These are phyloP conservation scores for Palythoa grandis DNA, from an alignment of 92 coral and sea anemone species.

Conservation along the genomic window DNA sequence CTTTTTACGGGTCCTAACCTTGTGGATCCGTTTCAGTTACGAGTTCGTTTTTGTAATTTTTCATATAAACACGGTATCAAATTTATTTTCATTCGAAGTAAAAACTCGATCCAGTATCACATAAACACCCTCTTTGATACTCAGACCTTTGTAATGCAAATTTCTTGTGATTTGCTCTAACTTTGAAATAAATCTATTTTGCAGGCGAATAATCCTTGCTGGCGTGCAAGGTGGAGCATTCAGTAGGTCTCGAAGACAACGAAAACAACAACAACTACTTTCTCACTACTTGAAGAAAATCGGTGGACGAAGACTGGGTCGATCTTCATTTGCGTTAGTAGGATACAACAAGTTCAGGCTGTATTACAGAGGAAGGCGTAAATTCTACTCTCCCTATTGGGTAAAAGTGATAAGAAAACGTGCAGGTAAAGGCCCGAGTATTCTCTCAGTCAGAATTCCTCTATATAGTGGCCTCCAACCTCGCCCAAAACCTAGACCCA, in stretches of 20 bases:
- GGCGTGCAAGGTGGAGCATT: constrained; percentile 17
- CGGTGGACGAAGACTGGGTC: constrained; percentile 7
- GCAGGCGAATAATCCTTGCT: constrained; percentile 17
- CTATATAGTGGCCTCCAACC: constrained; percentile 7
- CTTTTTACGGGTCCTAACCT: no score
- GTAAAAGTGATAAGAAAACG: background rate
- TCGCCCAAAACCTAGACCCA: background rate
- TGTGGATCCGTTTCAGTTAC: no score
- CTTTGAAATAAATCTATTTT: background rate
- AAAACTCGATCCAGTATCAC: no score
- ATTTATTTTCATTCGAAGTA: no score
- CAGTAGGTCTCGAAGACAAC: background rate
- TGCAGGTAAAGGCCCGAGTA: constrained; percentile 19
- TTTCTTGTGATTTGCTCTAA: background rate
- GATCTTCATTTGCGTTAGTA: constrained; percentile 26
- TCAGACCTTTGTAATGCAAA: background rate
- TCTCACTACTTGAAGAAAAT: constrained; percentile 6
- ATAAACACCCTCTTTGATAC: background rate
- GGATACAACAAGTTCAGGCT: constrained; percentile 6
- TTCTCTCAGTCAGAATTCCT: constrained; percentile 35
- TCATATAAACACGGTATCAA: no score
- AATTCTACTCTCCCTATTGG: background rate
- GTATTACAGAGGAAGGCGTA: constrained; percentile 3
- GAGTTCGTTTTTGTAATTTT: no score
- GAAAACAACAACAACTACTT: background rate